Evolutionary conservation across 2,888 invertebrate species (phyloP), one percentile per base, ranked within the genome.

Genomic region (Lithophane semibrunnea): DNA sequence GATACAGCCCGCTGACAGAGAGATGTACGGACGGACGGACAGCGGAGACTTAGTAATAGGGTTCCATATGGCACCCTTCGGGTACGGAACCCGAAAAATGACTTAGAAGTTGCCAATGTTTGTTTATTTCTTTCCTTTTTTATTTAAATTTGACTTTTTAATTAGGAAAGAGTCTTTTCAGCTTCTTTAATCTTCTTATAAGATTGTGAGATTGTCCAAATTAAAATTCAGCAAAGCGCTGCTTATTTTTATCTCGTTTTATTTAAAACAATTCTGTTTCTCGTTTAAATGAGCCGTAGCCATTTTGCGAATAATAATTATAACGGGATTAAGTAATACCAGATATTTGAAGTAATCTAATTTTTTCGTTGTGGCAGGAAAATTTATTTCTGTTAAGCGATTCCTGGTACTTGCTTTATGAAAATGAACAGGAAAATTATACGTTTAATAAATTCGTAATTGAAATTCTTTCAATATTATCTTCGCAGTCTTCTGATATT

Each of bases 81-180:
- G 4, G 16, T 49, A 49, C 16, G 7, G 52, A 52, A 52, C 52
- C 7, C 52, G 18, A 52, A 75, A 82, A 75, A 70, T 49, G 49
- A n/a, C 73, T 79, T 49, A 72, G 44, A 60, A 71, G 49, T 64
- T 64, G 64, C 79, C 83, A 77, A 86, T 84, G 87, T 86, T 88
- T 89, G 86, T 91, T n/a, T 91, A 88, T 92, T 92, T 91, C 88
- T 70, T 88, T 60, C 13, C n/a, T 88, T 88, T 90, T 89, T 92
- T 29, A 29, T 29, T 29, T 92, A 90, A 93, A 95, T 94, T 95
- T 94, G 94, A 94, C 95, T 95, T 95, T 95, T 95, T 95, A 95
- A 95, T 95, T 94, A 94, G 92, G 82, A 78, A 83, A 90, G 91
- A 92, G 92, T 91, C 91, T 93, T 92, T 90, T 91, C 90, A 90